Conservation (phyloP, 2,888 invertebrate species). For the Drosophila peninsularis region DNA sequence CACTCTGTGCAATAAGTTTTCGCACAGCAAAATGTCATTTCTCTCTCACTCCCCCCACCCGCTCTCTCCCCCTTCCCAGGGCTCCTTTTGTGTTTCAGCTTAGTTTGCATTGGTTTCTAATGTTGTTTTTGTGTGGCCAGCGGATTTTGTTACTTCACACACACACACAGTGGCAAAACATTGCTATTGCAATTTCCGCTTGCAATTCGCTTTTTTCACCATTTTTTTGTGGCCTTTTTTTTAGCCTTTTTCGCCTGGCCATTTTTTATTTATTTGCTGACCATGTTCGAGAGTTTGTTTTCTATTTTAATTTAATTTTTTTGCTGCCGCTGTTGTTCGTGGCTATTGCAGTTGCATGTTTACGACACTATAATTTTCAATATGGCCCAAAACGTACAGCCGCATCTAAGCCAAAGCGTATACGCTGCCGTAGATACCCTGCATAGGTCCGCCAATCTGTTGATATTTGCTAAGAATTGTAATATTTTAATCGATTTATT, state of each 20-base stretch:
- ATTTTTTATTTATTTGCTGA: conserved; percentile 55
- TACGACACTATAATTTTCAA: conserved; percentile 75
- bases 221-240: conserved; percentile 14
- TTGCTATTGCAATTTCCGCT: conserved; percentile 69
- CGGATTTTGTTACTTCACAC: conserved; percentile 38
- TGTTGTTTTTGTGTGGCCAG: conserved; percentile 38
- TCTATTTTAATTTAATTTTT: conserved; percentile 64
- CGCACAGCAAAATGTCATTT: conserved; percentile 48
- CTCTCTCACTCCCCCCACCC: neutral
- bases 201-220: conserved; percentile 48
- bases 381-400: conserved; percentile 39
- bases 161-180: conserved; percentile 32
- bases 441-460: neutral
- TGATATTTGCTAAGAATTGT: neutral
- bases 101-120: conserved; percentile 50
- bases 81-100: conserved; percentile 34
- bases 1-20: conserved; percentile 59
- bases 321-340: conserved; percentile 29
- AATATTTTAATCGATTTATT: neutral
- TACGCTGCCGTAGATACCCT: conserved; percentile 26
- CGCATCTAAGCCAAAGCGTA: conserved; percentile 7
- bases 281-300: conserved; percentile 61
- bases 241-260: conserved; percentile 19
- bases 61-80: neutral
- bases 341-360: conserved; percentile 69